Conservation (phyloP, 2,113 vertebrate genomes). For the Sinocyclocheilus anophthalmus region DNA sequence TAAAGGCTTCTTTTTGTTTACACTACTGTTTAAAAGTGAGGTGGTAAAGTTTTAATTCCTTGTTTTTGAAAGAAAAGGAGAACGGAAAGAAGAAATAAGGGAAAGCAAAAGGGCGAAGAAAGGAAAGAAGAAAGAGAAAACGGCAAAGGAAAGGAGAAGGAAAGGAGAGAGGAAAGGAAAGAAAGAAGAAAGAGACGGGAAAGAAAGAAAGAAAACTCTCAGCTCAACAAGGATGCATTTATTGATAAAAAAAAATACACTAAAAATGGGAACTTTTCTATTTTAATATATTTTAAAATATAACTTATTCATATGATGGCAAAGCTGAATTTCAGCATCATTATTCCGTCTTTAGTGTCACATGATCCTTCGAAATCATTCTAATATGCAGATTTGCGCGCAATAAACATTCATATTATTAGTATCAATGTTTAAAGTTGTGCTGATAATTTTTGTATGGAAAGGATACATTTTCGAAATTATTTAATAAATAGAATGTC, state of each 20-base stretch:
- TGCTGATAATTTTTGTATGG: background rate
- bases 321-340: background rate
- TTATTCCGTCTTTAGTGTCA: background rate
- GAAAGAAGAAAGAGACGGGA: too few relatives aligned
- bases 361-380: background rate
- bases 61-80: too few relatives aligned
- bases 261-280: background rate
- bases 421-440: background rate
- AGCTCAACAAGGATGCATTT: background rate
- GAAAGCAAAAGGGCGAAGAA: too few relatives aligned
- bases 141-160: too few relatives aligned
- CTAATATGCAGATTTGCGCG: background rate
- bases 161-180: too few relatives aligned
- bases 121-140: too few relatives aligned
- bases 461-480: background rate
- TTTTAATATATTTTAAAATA: background rate
- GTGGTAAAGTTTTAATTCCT: background rate
- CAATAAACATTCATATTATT: background rate
- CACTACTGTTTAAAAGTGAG: background rate
- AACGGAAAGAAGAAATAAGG: too few relatives aligned
- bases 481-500: background rate
- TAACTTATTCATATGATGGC: background rate
- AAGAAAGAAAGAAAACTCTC: background rate
- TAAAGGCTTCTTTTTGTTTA: background rate
- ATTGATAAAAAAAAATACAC: background rate